Percentiles rank a stretch among this genome's conserved stretches.
Conservation (phyloP, 2,888 invertebrate species). For the Crioceris asparagi region DNA sequence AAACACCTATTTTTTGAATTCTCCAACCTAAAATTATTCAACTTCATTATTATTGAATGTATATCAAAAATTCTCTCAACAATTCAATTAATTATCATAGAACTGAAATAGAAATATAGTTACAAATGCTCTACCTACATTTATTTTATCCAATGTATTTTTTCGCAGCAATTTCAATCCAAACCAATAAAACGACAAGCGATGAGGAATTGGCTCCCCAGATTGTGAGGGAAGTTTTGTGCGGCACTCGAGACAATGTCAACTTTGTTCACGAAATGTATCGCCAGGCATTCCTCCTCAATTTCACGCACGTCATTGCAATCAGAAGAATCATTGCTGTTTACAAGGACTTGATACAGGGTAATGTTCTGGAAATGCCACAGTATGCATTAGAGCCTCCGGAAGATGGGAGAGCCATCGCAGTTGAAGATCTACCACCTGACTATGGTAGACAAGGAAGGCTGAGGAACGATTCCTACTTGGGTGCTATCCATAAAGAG, state of each 20-base stretch:
- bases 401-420: conserved; percentile 35
- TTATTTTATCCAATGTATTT: too few relatives aligned
- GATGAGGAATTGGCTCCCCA: conserved; percentile 41
- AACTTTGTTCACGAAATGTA: conserved; percentile 92
- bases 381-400: conserved; percentile 66
- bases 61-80: not conserved
- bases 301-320: conserved; percentile 76
- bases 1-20: too few relatives aligned
- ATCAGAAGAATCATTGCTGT: conserved; percentile 81
- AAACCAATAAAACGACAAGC: conserved; percentile 31
- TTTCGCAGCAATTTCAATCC: conserved; percentile 32
- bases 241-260: conserved; percentile 78
- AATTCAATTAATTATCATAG: too few relatives aligned
- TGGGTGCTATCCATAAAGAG: conserved; percentile 72
- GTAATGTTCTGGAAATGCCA: conserved; percentile 65
- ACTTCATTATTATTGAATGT: not conserved
- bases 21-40: too few relatives aligned
- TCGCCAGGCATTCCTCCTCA: conserved; percentile 83
- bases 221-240: conserved; percentile 80
- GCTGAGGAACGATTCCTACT: conserved; percentile 73
- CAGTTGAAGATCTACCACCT: conserved; percentile 13
- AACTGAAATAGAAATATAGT: too few relatives aligned
- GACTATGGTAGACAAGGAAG: conserved; percentile 36
- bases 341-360: conserved; percentile 90
- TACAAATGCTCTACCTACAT: too few relatives aligned